These are phyloP conservation scores for Ophraella communa DNA, from an alignment of 2,888 invertebrate genomes.

Conservation along the genomic window DNA sequence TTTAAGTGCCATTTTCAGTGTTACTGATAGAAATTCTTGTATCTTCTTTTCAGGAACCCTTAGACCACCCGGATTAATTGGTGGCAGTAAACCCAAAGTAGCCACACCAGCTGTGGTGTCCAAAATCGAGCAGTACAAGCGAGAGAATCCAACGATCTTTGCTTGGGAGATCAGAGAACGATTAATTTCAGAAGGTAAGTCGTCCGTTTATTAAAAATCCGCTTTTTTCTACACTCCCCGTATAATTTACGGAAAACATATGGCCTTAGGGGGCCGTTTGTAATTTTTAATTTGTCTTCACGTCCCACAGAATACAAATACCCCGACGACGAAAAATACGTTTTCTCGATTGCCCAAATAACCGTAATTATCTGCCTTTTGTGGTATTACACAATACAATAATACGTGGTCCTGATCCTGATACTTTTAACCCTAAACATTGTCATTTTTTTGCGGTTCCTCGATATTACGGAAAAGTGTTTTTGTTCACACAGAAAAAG, in stretches of 20 bases:
- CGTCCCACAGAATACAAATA: conserved; percentile 35
- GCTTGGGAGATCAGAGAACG: conserved; percentile 99
- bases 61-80: conserved; percentile 88
- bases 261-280: conserved; percentile 20
- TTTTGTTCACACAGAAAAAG: conserved; percentile 37
- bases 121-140: conserved; percentile 97
- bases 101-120: conserved; percentile 97
- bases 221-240: not conserved
- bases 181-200: conserved; percentile 92
- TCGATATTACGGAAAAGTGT: conserved; percentile 33
- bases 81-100: conserved; percentile 96
- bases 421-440: conserved; percentile 51
- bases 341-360: conserved; percentile 38
- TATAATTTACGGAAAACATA: conserved; percentile 11
- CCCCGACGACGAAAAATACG: conserved; percentile 22
- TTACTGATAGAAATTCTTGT: not conserved
- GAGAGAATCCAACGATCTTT: conserved; percentile 97
- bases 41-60: conserved; percentile 73
- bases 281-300: conserved; percentile 36
- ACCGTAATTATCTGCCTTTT: conserved; percentile 48
- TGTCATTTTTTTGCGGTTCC: conserved; percentile 46
- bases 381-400: conserved; percentile 44
- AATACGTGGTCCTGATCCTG: too few species aligned
- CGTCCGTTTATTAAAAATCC: too few species aligned
- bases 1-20: too few species aligned